Percentiles rank a stretch among this genome's conserved stretches.
These are phyloP conservation scores for Mus pahari DNA, from an alignment of 2,113 vertebrate genomes.

Conservation along the genomic window DNA sequence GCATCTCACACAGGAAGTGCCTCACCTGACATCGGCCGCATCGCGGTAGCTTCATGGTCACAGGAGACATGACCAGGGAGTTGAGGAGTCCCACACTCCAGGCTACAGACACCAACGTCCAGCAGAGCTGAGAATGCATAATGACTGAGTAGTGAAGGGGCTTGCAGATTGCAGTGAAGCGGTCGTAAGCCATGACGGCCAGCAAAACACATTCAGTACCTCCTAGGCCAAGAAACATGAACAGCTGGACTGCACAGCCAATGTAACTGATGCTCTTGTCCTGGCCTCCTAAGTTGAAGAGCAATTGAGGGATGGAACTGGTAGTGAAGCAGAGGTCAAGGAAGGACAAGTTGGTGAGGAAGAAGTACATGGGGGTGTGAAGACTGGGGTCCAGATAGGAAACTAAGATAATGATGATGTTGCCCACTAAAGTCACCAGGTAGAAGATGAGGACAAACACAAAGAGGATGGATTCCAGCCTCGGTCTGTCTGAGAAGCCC, in stretches of 20 bases:
- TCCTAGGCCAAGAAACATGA: conserved; percentile 17
- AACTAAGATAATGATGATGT: conserved; percentile 65
- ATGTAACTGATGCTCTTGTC: conserved; percentile 34
- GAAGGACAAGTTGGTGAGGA: conserved; percentile 47
- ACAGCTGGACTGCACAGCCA: background rate
- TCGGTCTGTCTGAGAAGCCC: conserved; percentile 67
- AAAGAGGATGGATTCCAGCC: conserved; percentile 59
- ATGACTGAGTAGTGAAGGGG: conserved; percentile 74
- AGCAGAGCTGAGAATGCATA: conserved; percentile 64
- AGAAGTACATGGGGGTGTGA: conserved; percentile 30
- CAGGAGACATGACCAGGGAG: conserved; percentile 64
- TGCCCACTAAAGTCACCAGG: conserved; percentile 69
- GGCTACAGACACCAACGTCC: conserved; percentile 60
- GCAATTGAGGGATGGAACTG: conserved; percentile 21
- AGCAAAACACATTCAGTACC: conserved; percentile 21
- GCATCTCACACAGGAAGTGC: conserved; percentile 80
- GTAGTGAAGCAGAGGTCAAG: conserved; percentile 23
- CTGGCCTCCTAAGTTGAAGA: conserved; percentile 16
- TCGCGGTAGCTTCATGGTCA: conserved; percentile 69
- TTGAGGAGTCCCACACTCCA: conserved; percentile 70
- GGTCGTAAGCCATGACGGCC: conserved; percentile 27
- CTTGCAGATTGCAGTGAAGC: conserved; percentile 73
- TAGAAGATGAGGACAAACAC: conserved; percentile 67
- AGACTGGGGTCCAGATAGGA: conserved; percentile 46
- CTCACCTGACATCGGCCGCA: conserved; percentile 66